Evolutionary conservation across 2,113 vertebrate species (phyloP), one percentile per base, ranked within the genome.

Genomic region (Chlamydotis undulata): DNA sequence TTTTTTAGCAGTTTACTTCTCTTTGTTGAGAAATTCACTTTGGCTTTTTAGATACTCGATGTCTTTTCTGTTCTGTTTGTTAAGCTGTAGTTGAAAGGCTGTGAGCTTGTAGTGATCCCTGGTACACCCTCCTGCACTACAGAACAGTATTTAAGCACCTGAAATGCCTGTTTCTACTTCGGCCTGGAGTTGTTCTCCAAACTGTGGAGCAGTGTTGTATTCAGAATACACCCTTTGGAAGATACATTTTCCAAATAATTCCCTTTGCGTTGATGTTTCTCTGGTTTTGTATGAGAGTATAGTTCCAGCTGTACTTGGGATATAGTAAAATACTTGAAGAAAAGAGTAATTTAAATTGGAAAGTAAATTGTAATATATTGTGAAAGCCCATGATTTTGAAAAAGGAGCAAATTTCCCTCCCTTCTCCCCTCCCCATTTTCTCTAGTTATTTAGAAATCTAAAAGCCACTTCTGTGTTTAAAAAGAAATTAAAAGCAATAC

Each of bases 371-470:
- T 78, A 39, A 35, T 19, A 65, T 56, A 17, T 39, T 49, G 7
- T 60, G 35, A 84, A 89, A 87, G 31, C 33, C 33, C 15, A 9
- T 47, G 24, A 25, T 91, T 67, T 64, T 71, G 49, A 67, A 90
- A 95, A 67, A 79, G 23, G 11, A 59, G 9, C 41, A 41, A 14
- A 4, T 19, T 10, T 12, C 2, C 22, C 9, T 9, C 17, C 6
- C 19, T 22, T 19, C 47, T 10, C 8, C 15, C 8, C 47, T 10
- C 7, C 15, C 7, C 0, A 0, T 82, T 74, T 91, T 69, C 12
- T 57, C 12, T 69, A 90, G 24, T 60, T 55, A 26, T 47, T 47
- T 60, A 47, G 37, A 82, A 96, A 60, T 75, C 23, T 83, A 29
- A 25, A 69, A 35, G 49, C 3, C 15, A 5, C 16, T 83, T 76